Evolutionary conservation across 1,140 invertebrate genomes (phyloP), one percentile per base, ranked within the genome.

Genomic region (Brachionus plicatilis): DNA sequence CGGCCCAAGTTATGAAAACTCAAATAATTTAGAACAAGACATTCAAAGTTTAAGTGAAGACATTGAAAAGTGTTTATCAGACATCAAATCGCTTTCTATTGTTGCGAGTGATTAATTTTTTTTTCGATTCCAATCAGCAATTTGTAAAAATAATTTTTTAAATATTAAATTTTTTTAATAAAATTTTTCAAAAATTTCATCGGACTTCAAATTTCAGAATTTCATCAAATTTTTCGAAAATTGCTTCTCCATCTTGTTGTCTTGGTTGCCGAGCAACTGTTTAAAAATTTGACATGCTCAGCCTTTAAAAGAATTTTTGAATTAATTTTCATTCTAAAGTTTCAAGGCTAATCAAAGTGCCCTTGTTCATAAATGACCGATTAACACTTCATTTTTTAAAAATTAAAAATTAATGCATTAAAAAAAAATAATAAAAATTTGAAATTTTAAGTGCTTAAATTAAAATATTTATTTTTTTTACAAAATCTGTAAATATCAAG

Each of bases 101-200:
- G 79, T 82, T 8, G 79, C 79, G 6, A 68, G 79, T 14, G 79
- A 82, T 82, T 82, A 82, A 47, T 37, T 53, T 80, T 72, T 20
- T 41, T 72, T 72, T 43, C 11, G 45, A 20, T 72, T 72, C 27
- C 17, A 66, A 66, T 20, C 11, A 66, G 4, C 47, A 53, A 53
- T 53, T 53, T 53, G 47, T 53, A 53, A 53, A 53, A 53, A 53
- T 14, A 53, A 53, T 53, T 53, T 53, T n/a, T 17, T 14, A n/a
- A n/a, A 50, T 50, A 4, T 56, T 56, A 17, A 56, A 68, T 14
- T 68, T 68, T 33, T 68, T 68, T 68, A 68, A 68, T 29, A 68
- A 29, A 29, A 68, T 7, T 68, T 68, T 33, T 3, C 24, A 60
- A 17, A 14, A 60, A 20, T 9, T 60, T 60, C 2, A 29, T 29